Evolutionary conservation across 2,113 vertebrate species (phyloP).

Genomic region (Hyperopisus bebe): DNA sequence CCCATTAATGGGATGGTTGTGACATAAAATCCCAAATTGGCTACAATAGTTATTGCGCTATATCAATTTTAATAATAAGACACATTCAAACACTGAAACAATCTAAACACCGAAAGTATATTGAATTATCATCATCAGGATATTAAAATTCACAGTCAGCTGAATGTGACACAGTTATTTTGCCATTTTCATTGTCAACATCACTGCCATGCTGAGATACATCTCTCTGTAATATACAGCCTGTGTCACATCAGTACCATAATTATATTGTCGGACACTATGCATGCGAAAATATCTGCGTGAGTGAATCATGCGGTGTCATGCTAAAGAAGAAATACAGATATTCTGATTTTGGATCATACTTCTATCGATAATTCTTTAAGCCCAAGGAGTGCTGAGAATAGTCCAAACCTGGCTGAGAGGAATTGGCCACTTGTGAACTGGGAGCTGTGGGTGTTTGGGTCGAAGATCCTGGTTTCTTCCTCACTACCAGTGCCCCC

Average conservation of each 20-base stretch:
- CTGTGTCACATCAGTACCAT: not conserved
- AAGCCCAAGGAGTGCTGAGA: not conserved
- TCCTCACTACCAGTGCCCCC: conserved; percentile 67
- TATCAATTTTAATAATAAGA: not conserved
- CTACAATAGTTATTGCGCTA: not conserved
- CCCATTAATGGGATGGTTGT: too few species aligned
- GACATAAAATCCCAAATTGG: not conserved
- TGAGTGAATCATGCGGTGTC: not conserved
- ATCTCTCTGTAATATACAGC: not conserved
- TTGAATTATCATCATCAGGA: not conserved
- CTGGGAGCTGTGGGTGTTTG: conserved; percentile 23
- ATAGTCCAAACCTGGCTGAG: conserved; percentile 36
- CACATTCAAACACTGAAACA: not conserved
- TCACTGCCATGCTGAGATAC: not conserved
- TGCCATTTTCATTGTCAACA: not conserved
- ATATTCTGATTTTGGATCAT: not conserved
- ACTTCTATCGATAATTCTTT: not conserved
- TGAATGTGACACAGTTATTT: not conserved
- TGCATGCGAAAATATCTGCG: not conserved
- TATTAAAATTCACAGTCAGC: not conserved
- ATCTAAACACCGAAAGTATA: not conserved
- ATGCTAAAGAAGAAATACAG: not conserved
- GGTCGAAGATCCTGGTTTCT: conserved; percentile 44
- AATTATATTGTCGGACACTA: not conserved
- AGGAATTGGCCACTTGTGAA: conserved; percentile 12